These are phyloP conservation scores for Agrochola lota DNA, from an alignment of 2,888 invertebrate genomes.

Conservation along the genomic window DNA sequence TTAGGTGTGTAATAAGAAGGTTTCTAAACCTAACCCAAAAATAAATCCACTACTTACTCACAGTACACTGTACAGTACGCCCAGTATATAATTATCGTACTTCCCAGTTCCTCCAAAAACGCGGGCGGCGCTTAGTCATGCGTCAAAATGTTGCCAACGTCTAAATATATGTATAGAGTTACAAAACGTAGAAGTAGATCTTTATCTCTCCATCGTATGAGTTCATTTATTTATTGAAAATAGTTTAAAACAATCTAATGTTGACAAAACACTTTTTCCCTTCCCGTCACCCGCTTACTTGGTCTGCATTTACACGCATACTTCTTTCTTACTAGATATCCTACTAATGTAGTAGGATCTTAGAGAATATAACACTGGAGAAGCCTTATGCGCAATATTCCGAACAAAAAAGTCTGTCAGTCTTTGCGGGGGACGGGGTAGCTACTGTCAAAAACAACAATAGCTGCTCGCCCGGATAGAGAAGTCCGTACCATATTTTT, in stretches of 20 bases:
- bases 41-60: background rate
- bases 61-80: slow-evolving; percentile 2
- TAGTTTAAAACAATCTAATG: background rate
- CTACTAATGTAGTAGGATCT: too few species aligned
- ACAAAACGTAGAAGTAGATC: background rate
- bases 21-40: background rate
- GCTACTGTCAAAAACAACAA: too few species aligned
- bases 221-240: background rate
- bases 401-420: too few species aligned
- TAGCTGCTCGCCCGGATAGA: too few species aligned
- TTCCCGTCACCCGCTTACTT: background rate
- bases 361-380: too few species aligned
- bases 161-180: background rate
- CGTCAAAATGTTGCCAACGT: background rate
- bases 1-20: background rate
- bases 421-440: too few species aligned
- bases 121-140: background rate
- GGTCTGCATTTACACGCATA: background rate
- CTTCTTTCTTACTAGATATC: background rate
- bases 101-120: background rate
- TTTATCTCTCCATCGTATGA: background rate
- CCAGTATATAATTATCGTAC: background rate
- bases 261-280: background rate
- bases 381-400: too few species aligned
- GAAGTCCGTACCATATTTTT: too few species aligned